phyloP scores from a whole-genome alignment of 2,113 vertebrate species.

The Vicugna pacos region DNA sequence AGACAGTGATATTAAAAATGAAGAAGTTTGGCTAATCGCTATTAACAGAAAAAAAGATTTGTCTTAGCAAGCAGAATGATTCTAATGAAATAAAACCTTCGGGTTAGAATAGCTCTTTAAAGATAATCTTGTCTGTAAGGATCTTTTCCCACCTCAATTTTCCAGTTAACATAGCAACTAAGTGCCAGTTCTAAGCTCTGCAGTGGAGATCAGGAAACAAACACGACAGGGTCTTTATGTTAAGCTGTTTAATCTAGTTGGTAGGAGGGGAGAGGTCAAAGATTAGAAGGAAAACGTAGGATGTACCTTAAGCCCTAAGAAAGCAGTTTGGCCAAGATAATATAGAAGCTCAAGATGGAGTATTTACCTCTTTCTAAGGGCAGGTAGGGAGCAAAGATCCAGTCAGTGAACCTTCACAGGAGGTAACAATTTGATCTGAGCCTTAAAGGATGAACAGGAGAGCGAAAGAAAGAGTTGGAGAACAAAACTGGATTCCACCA shows the following conservation, averaged over 20 bases:
- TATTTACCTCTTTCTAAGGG: neutral
- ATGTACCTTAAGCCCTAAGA: neutral
- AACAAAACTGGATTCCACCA: neutral
- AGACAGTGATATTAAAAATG: neutral
- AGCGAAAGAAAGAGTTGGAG: neutral
- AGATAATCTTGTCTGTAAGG: neutral
- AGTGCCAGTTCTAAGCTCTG: neutral
- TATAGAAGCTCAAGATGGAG: neutral
- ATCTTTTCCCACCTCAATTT: neutral
- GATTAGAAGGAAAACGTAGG: neutral
- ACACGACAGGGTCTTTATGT: neutral
- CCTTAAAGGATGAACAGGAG: neutral
- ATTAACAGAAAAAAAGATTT: neutral
- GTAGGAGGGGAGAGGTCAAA: neutral
- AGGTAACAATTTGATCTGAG: constrained; percentile 9
- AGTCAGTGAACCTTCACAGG: neutral
- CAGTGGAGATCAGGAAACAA: neutral
- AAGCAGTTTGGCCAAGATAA: neutral
- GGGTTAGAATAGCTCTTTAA: neutral
- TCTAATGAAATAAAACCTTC: constrained; percentile 13
- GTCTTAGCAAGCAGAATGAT: neutral
- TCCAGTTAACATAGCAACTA: neutral
- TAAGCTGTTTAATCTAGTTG: neutral
- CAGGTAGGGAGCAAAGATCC: neutral
- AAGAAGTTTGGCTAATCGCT: neutral